Evolutionary conservation across 2,797 vertebrate species (phyloP).

Genomic region (Tangara arthus): DNA sequence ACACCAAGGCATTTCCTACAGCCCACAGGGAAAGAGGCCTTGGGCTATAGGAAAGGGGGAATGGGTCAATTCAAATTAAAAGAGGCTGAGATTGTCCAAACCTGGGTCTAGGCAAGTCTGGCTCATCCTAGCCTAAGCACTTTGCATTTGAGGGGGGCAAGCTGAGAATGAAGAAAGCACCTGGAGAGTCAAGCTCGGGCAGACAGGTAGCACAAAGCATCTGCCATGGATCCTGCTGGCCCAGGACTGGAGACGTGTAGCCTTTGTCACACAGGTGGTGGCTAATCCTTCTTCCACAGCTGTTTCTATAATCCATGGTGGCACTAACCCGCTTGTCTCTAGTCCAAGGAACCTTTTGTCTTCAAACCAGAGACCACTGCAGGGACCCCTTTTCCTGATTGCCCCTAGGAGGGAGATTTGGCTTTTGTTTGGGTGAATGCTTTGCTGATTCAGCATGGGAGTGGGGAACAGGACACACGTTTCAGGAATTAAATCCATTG

Average conservation of each 20-base stretch:
- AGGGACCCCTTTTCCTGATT: constrained; percentile 6
- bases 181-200: neutral
- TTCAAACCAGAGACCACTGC: neutral
- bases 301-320: neutral
- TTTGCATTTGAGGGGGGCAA: fast-evolving
- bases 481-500: neutral
- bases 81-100: neutral
- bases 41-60: neutral
- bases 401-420: constrained; percentile 20
- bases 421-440: constrained; percentile 33
- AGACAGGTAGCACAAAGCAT: neutral
- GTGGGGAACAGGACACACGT: neutral
- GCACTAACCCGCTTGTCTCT: neutral
- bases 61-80: neutral
- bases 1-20: neutral
- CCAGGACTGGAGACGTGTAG: neutral
- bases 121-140: neutral
- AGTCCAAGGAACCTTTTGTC: constrained; percentile 35
- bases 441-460: constrained; percentile 22
- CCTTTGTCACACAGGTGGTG: constrained; percentile 1
- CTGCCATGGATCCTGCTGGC: neutral
- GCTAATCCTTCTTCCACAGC: constrained; percentile 35
- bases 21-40: neutral
- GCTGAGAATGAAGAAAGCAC: neutral
- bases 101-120: neutral